phyloP scores from a whole-genome alignment of 1,140 invertebrate species.

The Octopus bimaculoides region DNA sequence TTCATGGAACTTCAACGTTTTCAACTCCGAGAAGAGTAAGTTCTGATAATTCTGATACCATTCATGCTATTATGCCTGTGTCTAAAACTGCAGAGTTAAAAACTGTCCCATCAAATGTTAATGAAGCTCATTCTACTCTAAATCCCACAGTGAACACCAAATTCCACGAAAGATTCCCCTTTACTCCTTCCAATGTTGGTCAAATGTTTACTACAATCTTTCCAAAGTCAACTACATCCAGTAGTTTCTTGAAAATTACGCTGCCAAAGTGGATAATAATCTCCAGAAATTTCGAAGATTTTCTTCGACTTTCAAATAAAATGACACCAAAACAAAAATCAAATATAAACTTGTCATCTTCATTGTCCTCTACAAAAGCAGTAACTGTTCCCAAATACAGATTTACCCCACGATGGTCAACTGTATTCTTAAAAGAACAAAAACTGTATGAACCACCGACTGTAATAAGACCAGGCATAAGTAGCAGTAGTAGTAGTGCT shows the following conservation, averaged over 20 bases:
- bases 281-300: neutral
- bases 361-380: neutral
- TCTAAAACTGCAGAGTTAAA: too few species aligned
- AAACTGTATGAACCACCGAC: neutral
- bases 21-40: too few species aligned
- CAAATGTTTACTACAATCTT: neutral
- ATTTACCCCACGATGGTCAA: neutral
- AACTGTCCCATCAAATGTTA: too few species aligned
- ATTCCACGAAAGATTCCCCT: too few species aligned
- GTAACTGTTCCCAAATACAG: neutral
- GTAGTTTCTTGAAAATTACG: neutral
- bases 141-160: too few species aligned
- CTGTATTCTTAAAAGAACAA: neutral
- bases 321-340: neutral
- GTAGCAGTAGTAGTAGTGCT: neutral
- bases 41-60: too few species aligned
- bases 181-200: too few species aligned
- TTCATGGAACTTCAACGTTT: too few species aligned
- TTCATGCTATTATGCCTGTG: too few species aligned
- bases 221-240: neutral
- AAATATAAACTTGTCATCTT: neutral
- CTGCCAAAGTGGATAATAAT: constrained; percentile 1
- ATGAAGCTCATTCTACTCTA: too few species aligned
- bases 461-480: neutral
- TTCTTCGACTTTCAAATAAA: neutral